Evolutionary conservation across 2,888 invertebrate genomes (phyloP), one percentile per base, ranked within the genome.

Genomic region (Dynastes hyllus): DNA sequence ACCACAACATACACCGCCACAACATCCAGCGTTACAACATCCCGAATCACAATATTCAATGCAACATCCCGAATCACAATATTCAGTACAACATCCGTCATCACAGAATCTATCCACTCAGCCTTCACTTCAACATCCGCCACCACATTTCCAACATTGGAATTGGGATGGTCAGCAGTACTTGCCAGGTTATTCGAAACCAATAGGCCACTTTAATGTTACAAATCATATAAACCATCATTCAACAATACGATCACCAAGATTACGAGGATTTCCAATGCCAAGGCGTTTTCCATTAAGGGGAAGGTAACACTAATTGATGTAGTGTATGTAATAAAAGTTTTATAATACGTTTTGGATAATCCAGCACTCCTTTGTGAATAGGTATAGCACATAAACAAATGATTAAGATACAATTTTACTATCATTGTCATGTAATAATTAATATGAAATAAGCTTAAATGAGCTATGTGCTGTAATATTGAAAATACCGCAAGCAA

Each of bases 161-260:
- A 75, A 45, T 63, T 75, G 73, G 73, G 61, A 61, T 27, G 50
- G 37, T 22, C 73, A 75, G 13, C 61, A 61, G 61, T 75, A 75
- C 16, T 2, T 75, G 8, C 73, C 16, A 63, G 61, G 13, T 45
- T 61, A 45, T 45, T 9, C 45, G 27, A 45, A 22, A 61, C 55
- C 71, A 71, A 3, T 71, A 27, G 27, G 61, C 61, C 45, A 5
- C 40, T 37, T 61, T 75, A 13, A 22, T 45, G 45, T 45, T 4
- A 5, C 61, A 61, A 63, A 29, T 45, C 61, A 73, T 22, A 58
- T 58, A 16, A 58, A 73, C n/a, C 32, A 5, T 37, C 32, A 37
- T 37, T 32, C 32, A 0, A 51, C 55, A 61, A 6, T 61, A 37
- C 45, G 29, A 45, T 61, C 73, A 61, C 16, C 71, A 16, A 22